phyloP scores from a whole-genome alignment of 2,888 invertebrate species.

The Cynaeus angustus region DNA sequence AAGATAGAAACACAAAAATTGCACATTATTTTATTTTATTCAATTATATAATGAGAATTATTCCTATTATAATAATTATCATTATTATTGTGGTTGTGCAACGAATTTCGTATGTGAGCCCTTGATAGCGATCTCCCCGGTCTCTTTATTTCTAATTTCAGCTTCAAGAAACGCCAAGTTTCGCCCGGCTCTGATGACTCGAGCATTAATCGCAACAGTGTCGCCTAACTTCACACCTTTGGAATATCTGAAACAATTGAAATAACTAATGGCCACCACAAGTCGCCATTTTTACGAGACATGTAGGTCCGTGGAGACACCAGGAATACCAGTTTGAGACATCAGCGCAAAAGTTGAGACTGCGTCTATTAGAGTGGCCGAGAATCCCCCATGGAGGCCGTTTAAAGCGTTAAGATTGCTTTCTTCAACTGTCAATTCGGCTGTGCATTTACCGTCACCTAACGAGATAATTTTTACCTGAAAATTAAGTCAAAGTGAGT shows the following conservation, averaged over 20 bases:
- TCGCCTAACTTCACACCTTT: slow-evolving; percentile 86
- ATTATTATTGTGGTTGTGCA: not conserved
- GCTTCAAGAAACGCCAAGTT: slow-evolving; percentile 89
- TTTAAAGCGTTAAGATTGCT: slow-evolving; percentile 85
- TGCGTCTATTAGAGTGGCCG: slow-evolving; percentile 84
- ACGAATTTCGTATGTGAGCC: slow-evolving; percentile 81
- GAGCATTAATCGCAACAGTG: slow-evolving; percentile 84
- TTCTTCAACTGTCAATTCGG: slow-evolving; percentile 83
- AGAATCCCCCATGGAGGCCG: slow-evolving; percentile 89
- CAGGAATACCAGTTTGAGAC: slow-evolving; percentile 75
- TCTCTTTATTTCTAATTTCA: slow-evolving; percentile 83
- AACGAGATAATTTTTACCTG: slow-evolving; percentile 70
- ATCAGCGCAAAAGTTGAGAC: slow-evolving; percentile 87
- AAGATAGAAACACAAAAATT: too few relatives aligned
- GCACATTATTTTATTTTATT: too few relatives aligned
- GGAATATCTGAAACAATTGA: slow-evolving; percentile 77
- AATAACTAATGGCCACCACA: too few relatives aligned
- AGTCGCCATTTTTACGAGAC: slow-evolving; percentile 78
- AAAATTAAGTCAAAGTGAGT: slow-evolving; percentile 32
- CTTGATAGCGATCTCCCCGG: slow-evolving; percentile 83
- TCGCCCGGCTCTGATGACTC: slow-evolving; percentile 84
- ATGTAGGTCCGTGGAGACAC: slow-evolving; percentile 89
- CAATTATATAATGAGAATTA: too few relatives aligned
- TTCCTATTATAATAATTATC: too few relatives aligned
- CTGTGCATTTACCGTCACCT: slow-evolving; percentile 81